Evolutionary conservation across 2,113 vertebrate species (phyloP).

Genomic region (Oreochromis aureus): DNA sequence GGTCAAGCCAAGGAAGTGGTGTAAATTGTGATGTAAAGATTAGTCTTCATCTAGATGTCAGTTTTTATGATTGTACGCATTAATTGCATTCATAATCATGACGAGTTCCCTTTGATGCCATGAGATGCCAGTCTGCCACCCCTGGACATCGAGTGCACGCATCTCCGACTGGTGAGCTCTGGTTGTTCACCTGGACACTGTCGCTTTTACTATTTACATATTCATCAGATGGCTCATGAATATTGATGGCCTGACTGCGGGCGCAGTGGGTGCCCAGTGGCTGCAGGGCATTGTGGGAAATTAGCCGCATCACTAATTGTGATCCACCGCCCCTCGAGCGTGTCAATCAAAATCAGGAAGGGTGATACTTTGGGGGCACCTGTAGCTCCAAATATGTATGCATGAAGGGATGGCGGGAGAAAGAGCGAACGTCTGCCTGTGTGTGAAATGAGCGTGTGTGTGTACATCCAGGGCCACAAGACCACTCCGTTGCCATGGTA

Average conservation of each 20-base stretch:
- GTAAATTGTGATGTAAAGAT: not conserved
- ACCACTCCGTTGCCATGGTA: constrained; percentile 66
- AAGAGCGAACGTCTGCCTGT: not conserved
- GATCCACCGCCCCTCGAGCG: constrained; percentile 63
- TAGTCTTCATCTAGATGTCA: not conserved
- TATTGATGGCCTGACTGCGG: constrained; percentile 70
- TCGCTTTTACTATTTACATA: constrained; percentile 62
- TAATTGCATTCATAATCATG: not conserved
- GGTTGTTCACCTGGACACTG: constrained; percentile 69
- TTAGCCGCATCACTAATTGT: constrained; percentile 80
- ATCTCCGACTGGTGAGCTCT: constrained; percentile 53
- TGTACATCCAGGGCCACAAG: constrained; percentile 53
- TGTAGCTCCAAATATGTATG: constrained; percentile 68
- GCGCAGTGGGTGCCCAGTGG: constrained; percentile 68
- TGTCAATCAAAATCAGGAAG: constrained; percentile 68
- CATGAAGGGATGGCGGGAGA: constrained; percentile 26
- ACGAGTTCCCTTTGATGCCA: constrained; percentile 8
- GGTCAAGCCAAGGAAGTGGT: not conserved
- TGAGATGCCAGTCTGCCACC: not conserved
- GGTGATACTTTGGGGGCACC: constrained; percentile 67
- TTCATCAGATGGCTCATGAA: constrained; percentile 75
- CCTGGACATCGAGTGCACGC: not conserved
- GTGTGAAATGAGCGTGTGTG: not conserved
- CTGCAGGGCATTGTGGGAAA: constrained; percentile 82
- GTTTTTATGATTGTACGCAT: not conserved